Evolutionary conservation across 2,113 vertebrate genomes (phyloP).

Genomic region (Cyanoliseus patagonus): DNA sequence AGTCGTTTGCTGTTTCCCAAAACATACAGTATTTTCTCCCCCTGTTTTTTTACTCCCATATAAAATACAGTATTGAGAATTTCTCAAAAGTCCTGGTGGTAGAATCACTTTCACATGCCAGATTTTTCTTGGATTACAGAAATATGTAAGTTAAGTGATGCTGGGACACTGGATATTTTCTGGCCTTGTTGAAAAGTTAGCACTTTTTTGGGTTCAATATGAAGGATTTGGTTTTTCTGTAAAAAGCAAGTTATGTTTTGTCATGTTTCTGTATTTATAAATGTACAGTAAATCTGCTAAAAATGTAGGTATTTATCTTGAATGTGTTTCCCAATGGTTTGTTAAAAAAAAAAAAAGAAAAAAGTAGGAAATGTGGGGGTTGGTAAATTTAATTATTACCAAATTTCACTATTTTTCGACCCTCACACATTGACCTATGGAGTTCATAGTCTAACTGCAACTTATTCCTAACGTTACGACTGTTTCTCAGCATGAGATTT

Average conservation of each 20-base stretch:
- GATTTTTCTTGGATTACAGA: constrained; percentile 5
- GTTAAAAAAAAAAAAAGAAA: constrained; percentile 6
- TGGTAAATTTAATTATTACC: constrained; percentile 59
- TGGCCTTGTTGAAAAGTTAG: constrained; percentile 56
- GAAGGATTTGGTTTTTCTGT: constrained; percentile 56
- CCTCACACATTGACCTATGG: constrained; percentile 37
- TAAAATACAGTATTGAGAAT: background rate
- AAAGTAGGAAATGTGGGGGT: constrained; percentile 57
- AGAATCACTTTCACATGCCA: constrained; percentile 15
- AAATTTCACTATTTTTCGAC: constrained; percentile 52
- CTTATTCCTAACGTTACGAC: constrained; percentile 54
- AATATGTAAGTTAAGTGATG: constrained; percentile 11
- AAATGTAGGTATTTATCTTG: constrained; percentile 62
- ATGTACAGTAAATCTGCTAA: constrained; percentile 60
- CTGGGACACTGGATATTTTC: constrained; percentile 66
- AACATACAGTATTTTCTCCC: background rate
- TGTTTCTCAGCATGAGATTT: constrained; percentile 59
- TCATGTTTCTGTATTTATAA: constrained; percentile 63
- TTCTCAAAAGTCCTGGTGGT: constrained; percentile 19
- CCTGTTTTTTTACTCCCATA: background rate
- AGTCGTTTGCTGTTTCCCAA: constrained; percentile 11
- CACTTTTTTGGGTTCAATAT: constrained; percentile 49
- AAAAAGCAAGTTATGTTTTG: constrained; percentile 47
- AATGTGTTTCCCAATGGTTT: constrained; percentile 60
- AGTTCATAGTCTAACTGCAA: constrained; percentile 57